Conservation (phyloP, 2,797 vertebrate genomes). For the Pseudomugil tenellus region DNA sequence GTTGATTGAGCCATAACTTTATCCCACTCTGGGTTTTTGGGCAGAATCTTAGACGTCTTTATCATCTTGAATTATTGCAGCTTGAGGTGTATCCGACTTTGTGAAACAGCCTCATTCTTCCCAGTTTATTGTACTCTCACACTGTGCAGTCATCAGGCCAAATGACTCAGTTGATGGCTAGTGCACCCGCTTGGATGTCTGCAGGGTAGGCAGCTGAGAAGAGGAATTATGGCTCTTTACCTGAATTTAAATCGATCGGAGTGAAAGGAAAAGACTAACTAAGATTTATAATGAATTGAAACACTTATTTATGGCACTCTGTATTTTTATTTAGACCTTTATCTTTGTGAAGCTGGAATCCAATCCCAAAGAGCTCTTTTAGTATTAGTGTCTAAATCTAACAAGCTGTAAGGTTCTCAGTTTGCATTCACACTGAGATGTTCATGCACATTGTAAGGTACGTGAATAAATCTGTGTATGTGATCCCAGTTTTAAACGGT, state of each 20-base stretch:
- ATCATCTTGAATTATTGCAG: constrained; percentile 49
- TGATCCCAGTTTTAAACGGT: neutral
- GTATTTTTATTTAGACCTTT: neutral
- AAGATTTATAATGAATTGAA: neutral
- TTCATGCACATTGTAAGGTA: neutral
- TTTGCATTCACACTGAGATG: neutral
- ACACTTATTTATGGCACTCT: neutral
- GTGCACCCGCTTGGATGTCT: constrained; percentile 20
- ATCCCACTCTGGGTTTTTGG: constrained; percentile 27
- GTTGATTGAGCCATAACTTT: constrained; percentile 43
- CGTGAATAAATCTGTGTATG: neutral
- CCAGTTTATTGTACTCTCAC: constrained; percentile 42
- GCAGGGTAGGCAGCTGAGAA: constrained; percentile 36
- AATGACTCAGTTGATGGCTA: constrained; percentile 41
- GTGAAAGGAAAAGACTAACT: constrained; percentile 2
- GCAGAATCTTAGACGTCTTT: constrained; percentile 30
- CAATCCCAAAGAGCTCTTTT: neutral
- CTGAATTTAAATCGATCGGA: constrained; percentile 23
- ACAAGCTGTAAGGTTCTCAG: neutral
- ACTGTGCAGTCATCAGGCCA: constrained; percentile 45
- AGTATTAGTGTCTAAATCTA: neutral
- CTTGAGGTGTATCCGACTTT: constrained; percentile 40
- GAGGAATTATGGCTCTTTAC: constrained; percentile 19
- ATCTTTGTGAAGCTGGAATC: neutral
- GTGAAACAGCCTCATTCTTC: constrained; percentile 44